phyloP scores from a whole-genome alignment of 2,113 vertebrate species.

The Vireo altiloquus region DNA sequence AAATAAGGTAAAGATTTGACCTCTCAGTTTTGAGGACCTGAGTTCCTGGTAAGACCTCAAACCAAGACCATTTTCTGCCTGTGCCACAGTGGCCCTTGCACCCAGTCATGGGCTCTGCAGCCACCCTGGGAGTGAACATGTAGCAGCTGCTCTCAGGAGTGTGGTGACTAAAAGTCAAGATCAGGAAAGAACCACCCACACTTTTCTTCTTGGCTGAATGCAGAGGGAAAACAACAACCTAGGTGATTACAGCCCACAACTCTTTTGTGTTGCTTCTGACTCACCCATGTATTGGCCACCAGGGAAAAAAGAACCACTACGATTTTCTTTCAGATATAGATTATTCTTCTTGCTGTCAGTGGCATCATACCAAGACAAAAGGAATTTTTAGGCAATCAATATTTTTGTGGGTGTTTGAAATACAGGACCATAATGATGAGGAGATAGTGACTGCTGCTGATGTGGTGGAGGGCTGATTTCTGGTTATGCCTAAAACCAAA shows the following conservation, averaged over 20 bases:
- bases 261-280: background rate
- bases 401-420: background rate
- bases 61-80: background rate
- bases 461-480: background rate
- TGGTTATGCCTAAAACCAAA: background rate
- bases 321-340: background rate
- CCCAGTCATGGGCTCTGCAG: background rate
- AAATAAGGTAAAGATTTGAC: background rate
- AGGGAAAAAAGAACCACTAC: background rate
- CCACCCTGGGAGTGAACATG: rapidly evolving
- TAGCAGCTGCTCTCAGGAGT: background rate
- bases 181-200: background rate
- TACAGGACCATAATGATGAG: background rate
- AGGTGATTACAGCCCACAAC: background rate
- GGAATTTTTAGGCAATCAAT: background rate
- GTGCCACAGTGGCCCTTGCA: background rate
- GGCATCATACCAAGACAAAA: background rate
- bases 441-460: background rate
- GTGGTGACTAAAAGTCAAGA: background rate
- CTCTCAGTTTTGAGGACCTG: background rate
- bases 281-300: background rate
- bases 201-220: background rate
- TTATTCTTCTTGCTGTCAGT: background rate
- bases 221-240: background rate
- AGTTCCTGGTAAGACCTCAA: background rate